phyloP scores from a whole-genome alignment of 2,113 vertebrate genomes.

The Ophiodon elongatus region DNA sequence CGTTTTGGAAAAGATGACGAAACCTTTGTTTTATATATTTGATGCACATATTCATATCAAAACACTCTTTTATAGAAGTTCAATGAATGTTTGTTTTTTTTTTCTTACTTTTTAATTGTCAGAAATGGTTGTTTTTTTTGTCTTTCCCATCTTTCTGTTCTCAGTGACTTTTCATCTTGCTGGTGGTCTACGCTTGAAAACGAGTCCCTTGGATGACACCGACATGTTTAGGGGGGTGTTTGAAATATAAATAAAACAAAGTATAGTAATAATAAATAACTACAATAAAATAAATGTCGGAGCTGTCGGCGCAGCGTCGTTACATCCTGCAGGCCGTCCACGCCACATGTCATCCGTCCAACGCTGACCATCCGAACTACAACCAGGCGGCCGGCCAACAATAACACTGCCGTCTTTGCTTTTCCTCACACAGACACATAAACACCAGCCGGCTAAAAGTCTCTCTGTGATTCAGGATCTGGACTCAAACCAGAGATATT shows the following conservation, averaged over 20 bases:
- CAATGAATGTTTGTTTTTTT: background rate
- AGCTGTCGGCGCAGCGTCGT: background rate
- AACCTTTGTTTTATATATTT: too few species aligned
- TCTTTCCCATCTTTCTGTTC: too few species aligned
- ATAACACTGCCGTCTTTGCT: slow-evolving; percentile 30
- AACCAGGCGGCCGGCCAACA: slow-evolving; percentile 37
- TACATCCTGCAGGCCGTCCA: slow-evolving; percentile 7
- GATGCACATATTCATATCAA: too few species aligned
- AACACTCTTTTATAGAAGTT: too few species aligned
- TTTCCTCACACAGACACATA: slow-evolving; percentile 21
- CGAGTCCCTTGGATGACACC: background rate
- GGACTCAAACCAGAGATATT: slow-evolving; percentile 15
- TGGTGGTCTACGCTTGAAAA: background rate
- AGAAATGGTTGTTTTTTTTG: background rate
- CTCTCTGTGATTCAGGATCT: slow-evolving; percentile 6
- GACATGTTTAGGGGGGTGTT: background rate
- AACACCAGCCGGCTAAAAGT: background rate
- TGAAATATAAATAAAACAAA: background rate
- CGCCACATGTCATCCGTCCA: slow-evolving; percentile 11
- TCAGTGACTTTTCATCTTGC: background rate
- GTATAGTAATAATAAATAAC: slow-evolving; percentile 3
- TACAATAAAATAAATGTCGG: background rate
- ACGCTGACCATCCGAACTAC: background rate
- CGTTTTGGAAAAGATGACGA: too few species aligned
- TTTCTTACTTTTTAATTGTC: background rate